Base-by-base conservation (phyloP, 2,797 vertebrate species). In the Pelobates cultripes region DNA sequence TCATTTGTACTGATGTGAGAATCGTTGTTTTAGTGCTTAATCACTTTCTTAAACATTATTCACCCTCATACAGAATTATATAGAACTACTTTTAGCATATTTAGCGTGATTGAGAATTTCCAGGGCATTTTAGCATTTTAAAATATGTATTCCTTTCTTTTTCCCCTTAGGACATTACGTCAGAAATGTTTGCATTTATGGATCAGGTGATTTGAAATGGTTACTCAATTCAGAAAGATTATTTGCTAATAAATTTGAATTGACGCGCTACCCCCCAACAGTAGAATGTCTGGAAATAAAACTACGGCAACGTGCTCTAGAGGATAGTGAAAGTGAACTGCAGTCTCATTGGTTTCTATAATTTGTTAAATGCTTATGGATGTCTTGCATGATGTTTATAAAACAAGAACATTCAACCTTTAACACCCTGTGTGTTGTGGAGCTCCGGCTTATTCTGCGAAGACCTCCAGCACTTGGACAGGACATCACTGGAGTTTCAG, bases 221-320 rank as follows among this genome's bases (percentile, higher is more conserved):
- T 85, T 94, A 70, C 83, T 89, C 47, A 87, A 91, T 47, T 90
- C 88, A 0, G 66, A 66, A 42, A 88, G 80, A 70, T 77, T 94
- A 69, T 94, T 94, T 78, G 93, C 92, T 60, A 94, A 94, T 85
- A 94, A 94, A 84, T 92, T 94, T 88, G 92, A 94, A 79, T 88
- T 93, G 3, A 85, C 67, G 55, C 87, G 87, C 0, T 92, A 94
- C 47, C 92, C 92, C 0, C 88, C 89, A 7, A 92, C 92, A 0
- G 75, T 94, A 79, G 93, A 94, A 75, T 94, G 93, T 78, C 83
- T 94, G 43, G 93, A 94, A 53, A 85, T 93, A 85, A 88, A 86
- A 53, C 86, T 91, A 70, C 89, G 93, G 8, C 89, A 90, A 57
- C 89, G 89, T 81, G 79, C 88, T 17, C 78, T 93, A 15, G 90